phyloP scores from a whole-genome alignment of 2,797 vertebrate genomes.

The Mergus octosetaceus region DNA sequence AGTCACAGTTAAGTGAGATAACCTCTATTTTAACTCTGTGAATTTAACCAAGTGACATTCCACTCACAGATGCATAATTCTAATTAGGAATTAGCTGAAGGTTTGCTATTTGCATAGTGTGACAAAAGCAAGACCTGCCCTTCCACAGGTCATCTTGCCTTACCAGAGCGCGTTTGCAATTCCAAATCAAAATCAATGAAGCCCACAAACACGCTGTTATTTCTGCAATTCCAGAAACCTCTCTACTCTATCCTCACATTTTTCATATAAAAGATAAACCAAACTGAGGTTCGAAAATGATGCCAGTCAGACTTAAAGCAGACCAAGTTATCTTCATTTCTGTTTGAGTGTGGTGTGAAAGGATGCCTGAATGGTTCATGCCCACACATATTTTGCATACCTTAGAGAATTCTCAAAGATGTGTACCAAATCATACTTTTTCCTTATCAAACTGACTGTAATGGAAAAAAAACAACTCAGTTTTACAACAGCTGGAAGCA shows the following conservation, averaged over 20 bases:
- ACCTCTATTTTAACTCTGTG: neutral
- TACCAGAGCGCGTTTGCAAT: neutral
- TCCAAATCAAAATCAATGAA: neutral
- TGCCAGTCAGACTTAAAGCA: neutral
- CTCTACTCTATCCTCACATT: neutral
- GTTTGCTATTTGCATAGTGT: neutral
- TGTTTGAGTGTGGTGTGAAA: neutral
- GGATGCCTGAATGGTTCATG: neutral
- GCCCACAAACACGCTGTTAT: rapidly evolving
- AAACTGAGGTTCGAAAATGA: neutral
- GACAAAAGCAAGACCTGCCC: neutral
- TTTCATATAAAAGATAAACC: neutral
- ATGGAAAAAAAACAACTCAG: neutral
- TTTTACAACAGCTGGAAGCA: neutral
- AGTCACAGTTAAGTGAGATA: neutral
- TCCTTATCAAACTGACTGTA: neutral
- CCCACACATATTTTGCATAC: neutral
- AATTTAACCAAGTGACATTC: neutral
- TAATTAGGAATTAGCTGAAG: neutral
- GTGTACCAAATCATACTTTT: neutral
- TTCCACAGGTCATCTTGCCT: neutral
- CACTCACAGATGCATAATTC: neutral
- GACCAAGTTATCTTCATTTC: neutral
- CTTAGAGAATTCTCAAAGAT: neutral
- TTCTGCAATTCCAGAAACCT: neutral